Conservation (phyloP, 1,140 invertebrate species). For the Papilio helenus region DNA sequence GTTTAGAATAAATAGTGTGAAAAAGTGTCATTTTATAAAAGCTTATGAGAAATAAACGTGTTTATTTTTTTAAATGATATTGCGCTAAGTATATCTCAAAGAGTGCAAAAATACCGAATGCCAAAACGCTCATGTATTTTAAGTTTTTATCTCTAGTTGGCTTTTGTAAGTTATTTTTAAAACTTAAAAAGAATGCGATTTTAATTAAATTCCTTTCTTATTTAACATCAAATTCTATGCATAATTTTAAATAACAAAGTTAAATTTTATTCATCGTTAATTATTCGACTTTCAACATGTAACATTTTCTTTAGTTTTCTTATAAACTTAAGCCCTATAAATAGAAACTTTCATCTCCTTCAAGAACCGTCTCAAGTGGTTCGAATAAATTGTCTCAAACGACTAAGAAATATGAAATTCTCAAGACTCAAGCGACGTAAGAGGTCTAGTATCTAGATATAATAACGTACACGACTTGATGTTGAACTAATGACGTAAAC, state of each 20-base stretch:
- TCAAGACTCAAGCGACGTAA: not conserved
- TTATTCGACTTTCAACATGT: not conserved
- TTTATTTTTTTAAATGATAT: too few species aligned
- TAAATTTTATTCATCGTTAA: not conserved
- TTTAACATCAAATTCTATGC: too few species aligned
- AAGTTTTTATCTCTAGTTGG: not conserved
- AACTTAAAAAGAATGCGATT: not conserved
- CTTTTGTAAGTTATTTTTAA: not conserved
- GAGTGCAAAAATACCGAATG: not conserved
- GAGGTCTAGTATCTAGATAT: not conserved
- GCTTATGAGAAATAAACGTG: not conserved
- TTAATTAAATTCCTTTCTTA: not conserved
- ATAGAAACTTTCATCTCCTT: not conserved
- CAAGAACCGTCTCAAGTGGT: constrained; percentile 4
- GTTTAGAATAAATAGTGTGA: not conserved
- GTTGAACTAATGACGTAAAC: not conserved
- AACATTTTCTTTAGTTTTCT: not conserved
- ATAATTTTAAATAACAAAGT: not conserved
- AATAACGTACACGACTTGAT: not conserved
- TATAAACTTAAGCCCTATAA: not conserved
- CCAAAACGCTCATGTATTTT: not conserved
- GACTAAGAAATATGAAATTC: constrained; percentile 3
- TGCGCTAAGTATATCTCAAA: too few species aligned
- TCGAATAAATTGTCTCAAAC: not conserved
- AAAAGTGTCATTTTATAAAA: not conserved